phyloP scores from a whole-genome alignment of 2,888 invertebrate genomes.

The Margaritifera margaritifera region DNA sequence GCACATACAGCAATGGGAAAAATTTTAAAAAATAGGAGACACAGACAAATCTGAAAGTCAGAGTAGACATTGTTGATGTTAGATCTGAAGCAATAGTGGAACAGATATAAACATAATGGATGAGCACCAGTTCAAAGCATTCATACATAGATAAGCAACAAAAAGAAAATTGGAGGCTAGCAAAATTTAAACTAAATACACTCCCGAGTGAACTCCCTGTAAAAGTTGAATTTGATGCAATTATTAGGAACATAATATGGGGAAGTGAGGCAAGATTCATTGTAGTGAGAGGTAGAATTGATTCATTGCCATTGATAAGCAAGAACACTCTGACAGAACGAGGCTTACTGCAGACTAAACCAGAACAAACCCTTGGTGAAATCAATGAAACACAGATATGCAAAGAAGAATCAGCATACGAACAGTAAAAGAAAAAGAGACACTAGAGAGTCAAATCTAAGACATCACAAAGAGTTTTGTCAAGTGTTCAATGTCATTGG shows the following conservation, averaged over 20 bases:
- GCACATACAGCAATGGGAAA: neutral
- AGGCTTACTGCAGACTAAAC: constrained; percentile 10
- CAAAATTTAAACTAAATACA: constrained; percentile 7
- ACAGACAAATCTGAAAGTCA: constrained; percentile 6
- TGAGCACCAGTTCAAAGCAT: constrained; percentile 11
- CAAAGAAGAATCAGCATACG: too few relatives aligned
- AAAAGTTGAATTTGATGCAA: too few relatives aligned
- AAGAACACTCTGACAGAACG: constrained; percentile 4
- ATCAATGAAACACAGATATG: too few relatives aligned
- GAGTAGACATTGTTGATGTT: constrained; percentile 7
- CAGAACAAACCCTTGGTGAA: too few relatives aligned
- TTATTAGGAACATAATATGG: constrained; percentile 10
- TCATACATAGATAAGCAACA: neutral
- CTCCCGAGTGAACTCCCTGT: constrained; percentile 4
- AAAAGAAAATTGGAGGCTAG: constrained; percentile 8
- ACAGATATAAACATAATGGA: constrained; percentile 15
- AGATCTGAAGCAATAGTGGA: constrained; percentile 12
- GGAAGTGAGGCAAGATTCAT: constrained; percentile 2
- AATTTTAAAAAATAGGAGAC: neutral
- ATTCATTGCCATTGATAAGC: constrained; percentile 14
- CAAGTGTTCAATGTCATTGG: too few relatives aligned
- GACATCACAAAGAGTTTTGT: too few relatives aligned
- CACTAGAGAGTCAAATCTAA: too few relatives aligned
- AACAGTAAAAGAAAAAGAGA: too few relatives aligned
- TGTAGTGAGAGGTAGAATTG: constrained; percentile 4